Evolutionary conservation across 2,797 vertebrate genomes (phyloP).

Genomic region (Gymnocypris eckloni): DNA sequence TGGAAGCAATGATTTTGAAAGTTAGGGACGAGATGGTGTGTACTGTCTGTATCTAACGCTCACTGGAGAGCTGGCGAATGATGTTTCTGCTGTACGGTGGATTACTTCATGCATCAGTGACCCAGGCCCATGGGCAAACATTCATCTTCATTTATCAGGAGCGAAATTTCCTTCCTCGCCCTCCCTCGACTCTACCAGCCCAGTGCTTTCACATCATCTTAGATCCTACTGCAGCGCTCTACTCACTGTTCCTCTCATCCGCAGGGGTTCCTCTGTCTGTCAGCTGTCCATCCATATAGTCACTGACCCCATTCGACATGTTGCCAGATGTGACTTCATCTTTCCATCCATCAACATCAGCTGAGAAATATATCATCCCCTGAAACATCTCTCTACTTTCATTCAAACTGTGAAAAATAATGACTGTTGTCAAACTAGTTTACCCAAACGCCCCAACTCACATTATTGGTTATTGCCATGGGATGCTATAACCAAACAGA

Average conservation of each 20-base stretch:
- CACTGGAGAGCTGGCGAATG: constrained; percentile 13
- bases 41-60: constrained; percentile 9
- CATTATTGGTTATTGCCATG: background rate
- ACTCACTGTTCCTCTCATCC: constrained; percentile 21
- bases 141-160: constrained; percentile 75
- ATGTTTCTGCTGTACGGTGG: constrained; percentile 38
- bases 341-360: constrained; percentile 23
- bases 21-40: background rate
- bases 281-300: constrained; percentile 3
- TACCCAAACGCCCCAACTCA: background rate
- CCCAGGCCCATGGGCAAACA: constrained; percentile 67
- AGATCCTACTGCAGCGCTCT: constrained; percentile 5
- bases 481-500: background rate
- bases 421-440: background rate
- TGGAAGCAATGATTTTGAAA: background rate
- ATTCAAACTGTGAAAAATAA: constrained; percentile 3
- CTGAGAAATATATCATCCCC: constrained; percentile 1
- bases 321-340: constrained; percentile 1
- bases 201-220: constrained; percentile 40
- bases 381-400: background rate
- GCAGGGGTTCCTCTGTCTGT: constrained; percentile 2
- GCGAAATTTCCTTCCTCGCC: constrained; percentile 28
- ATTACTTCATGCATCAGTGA: constrained; percentile 67
- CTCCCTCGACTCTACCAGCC: background rate
- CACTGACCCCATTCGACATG: background rate